Percentiles rank a stretch among this genome's conserved stretches.
Evolutionary conservation across 2,797 vertebrate genomes (phyloP).

Genomic region (Eidolon dupreanum): DNA sequence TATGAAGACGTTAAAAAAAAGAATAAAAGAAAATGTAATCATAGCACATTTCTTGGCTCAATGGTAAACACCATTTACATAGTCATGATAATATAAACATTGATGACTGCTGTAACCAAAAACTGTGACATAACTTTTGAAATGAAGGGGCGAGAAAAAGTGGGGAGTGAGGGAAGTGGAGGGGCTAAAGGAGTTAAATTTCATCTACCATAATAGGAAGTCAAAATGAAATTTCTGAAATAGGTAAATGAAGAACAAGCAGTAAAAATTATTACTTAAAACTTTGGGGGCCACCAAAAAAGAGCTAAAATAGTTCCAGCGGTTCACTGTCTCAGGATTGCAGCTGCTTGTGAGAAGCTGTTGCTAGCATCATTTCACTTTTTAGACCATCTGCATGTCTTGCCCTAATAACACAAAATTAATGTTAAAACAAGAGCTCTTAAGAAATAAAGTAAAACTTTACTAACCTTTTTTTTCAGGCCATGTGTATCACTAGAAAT

Average conservation of each 20-base stretch:
- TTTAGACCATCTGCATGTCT: not conserved
- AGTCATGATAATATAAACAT: not conserved
- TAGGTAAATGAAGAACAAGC: not conserved
- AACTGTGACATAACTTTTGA: not conserved
- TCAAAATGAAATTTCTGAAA: not conserved
- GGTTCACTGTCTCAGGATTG: not conserved
- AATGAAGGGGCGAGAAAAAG: not conserved
- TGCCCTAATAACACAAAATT: not conserved
- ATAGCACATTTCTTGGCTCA: not conserved
- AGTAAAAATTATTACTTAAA: not conserved
- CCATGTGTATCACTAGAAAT: conserved; percentile 86
- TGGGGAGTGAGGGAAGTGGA: not conserved
- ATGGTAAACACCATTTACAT: not conserved
- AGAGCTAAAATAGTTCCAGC: not conserved
- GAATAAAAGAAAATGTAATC: not conserved
- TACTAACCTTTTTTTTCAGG: conserved; percentile 90
- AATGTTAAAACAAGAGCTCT: not conserved
- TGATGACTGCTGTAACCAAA: not conserved
- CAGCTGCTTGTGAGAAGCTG: not conserved
- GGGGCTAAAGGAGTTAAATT: not conserved
- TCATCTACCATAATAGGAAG: not conserved
- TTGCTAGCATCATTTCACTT: not conserved
- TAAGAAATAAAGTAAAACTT: conserved; percentile 24
- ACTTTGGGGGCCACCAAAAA: not conserved
- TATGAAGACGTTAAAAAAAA: not conserved